A percentile compares a stretch with the other conserved stretches of the same genome.
Conservation (phyloP, 2,113 vertebrate genomes). For the Alosa alosa region DNA sequence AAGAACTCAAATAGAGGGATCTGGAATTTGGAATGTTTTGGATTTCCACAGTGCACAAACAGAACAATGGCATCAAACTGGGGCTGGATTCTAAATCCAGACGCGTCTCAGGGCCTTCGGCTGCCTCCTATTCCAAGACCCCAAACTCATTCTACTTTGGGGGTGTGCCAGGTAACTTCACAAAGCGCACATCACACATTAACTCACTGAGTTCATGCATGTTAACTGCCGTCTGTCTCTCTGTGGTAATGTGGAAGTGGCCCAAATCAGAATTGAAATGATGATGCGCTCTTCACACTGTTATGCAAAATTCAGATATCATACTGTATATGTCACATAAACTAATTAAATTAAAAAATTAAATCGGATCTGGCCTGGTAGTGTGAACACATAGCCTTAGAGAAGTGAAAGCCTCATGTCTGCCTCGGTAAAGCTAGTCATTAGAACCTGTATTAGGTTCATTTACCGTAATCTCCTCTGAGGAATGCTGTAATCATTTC, state of each 20-base stretch:
- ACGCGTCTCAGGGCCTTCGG: background rate
- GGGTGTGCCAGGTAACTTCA: background rate
- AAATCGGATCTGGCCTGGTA: too few relatives aligned
- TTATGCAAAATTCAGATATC: too few relatives aligned
- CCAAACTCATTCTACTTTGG: background rate
- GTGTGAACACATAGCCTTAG: too few relatives aligned
- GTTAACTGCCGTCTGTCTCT: background rate
- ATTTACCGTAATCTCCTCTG: background rate
- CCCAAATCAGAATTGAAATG: too few relatives aligned
- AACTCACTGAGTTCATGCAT: background rate
- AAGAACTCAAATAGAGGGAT: too few relatives aligned
- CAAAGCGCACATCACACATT: background rate
- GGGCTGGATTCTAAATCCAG: background rate
- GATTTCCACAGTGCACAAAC: background rate
- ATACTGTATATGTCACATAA: too few relatives aligned
- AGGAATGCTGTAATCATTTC: background rate
- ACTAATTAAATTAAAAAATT: too few relatives aligned
- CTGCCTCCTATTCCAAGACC: background rate
- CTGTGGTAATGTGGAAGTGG: too few relatives aligned
- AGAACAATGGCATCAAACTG: background rate
- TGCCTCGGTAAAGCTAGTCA: too few relatives aligned
- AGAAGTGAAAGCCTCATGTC: too few relatives aligned
- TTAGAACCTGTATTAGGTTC: background rate
- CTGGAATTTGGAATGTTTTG: background rate
- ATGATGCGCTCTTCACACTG: too few relatives aligned